A percentile compares a stretch with the other conserved stretches of the same genome.
Conservation (phyloP, 2,113 vertebrate genomes). For the Rafetus swinhoei region DNA sequence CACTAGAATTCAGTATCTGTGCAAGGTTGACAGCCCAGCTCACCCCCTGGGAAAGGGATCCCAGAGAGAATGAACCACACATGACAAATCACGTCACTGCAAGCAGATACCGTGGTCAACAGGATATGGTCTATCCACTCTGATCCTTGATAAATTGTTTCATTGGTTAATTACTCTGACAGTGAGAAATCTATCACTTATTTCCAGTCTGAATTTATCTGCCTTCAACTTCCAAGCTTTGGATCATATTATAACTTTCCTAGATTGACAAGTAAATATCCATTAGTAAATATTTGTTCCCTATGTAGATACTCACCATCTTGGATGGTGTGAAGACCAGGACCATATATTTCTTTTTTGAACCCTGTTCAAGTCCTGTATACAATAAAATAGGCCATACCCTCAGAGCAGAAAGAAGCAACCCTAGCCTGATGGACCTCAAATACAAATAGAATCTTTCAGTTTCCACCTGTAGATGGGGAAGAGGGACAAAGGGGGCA, state of each 20-base stretch:
- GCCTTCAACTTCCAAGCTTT: background rate
- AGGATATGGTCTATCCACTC: background rate
- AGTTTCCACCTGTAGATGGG: background rate
- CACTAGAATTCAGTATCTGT: background rate
- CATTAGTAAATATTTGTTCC: background rate
- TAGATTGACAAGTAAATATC: background rate
- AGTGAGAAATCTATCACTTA: background rate
- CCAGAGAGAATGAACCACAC: background rate
- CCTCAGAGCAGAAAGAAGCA: background rate
- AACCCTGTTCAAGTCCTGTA: background rate
- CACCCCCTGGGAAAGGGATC: background rate
- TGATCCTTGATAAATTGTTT: background rate
- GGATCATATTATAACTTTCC: background rate
- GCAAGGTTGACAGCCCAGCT: background rate
- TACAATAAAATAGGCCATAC: background rate
- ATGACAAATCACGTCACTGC: constrained; percentile 19
- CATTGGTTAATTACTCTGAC: background rate
- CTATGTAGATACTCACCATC: background rate
- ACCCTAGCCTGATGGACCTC: background rate
- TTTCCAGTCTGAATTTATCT: background rate
- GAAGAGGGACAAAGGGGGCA: too few relatives aligned
- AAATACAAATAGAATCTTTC: background rate
- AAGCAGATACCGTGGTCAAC: background rate
- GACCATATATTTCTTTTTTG: too few relatives aligned
- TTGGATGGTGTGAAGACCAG: too few relatives aligned